Conservation (phyloP, 2,113 vertebrate genomes). For the Merops nubicus region DNA sequence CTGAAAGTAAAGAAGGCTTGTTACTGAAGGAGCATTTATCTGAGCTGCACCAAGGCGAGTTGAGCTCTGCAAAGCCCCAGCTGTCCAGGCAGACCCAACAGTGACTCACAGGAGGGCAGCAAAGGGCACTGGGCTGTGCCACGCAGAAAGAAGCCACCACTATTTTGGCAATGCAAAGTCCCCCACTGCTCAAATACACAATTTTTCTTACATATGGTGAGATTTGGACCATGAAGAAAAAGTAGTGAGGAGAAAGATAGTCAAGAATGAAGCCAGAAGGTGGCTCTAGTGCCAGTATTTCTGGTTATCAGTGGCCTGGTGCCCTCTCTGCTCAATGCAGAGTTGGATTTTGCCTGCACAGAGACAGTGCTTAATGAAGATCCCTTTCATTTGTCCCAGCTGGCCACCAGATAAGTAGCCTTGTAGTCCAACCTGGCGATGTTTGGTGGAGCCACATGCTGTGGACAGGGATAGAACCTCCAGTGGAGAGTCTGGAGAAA, state of each 20-base stretch:
- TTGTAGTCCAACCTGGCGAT: background rate
- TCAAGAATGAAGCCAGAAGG: background rate
- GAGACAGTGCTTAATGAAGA: background rate
- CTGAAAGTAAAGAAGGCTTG: background rate
- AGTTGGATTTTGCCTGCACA: background rate
- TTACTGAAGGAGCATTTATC: background rate
- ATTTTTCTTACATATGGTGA: background rate
- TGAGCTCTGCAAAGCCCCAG: background rate
- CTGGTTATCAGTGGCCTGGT: background rate
- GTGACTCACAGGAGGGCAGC: background rate
- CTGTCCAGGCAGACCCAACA: background rate
- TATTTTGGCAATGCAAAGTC: background rate
- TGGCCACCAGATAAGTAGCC: background rate
- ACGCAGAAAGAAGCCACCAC: background rate
- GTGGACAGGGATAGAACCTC: background rate
- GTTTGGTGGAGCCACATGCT: background rate
- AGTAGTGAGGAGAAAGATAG: background rate
- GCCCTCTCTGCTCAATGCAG: background rate
- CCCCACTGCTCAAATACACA: rapidly evolving
- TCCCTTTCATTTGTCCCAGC: background rate
- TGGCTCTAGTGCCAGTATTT: background rate
- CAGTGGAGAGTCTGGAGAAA: background rate
- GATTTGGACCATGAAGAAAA: background rate
- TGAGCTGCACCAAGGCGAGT: background rate
- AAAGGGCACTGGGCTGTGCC: background rate